A percentile compares a stretch with the other conserved stretches of the same genome.
phyloP scores from a whole-genome alignment of 1,140 invertebrate species.

The Drosophila nebulosa region DNA sequence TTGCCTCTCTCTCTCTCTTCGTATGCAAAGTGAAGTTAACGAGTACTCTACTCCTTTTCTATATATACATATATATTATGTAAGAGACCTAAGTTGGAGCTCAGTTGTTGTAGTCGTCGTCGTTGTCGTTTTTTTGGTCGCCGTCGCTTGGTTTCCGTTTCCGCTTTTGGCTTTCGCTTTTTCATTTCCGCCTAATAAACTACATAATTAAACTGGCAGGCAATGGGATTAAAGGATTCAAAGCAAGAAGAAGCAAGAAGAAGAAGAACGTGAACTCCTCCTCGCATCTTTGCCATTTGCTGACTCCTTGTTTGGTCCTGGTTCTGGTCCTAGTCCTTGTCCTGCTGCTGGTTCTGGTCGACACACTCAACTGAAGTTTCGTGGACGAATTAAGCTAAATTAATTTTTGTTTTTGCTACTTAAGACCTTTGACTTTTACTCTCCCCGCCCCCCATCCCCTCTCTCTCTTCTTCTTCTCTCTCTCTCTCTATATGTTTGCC shows the following conservation, averaged over 20 bases:
- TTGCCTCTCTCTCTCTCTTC: constrained; percentile 21
- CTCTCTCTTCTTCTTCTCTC: neutral
- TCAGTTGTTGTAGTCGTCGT: neutral
- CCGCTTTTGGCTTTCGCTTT: constrained; percentile 76
- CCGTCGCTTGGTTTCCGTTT: constrained; percentile 67
- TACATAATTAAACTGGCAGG: constrained; percentile 80
- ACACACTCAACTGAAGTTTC: constrained; percentile 66
- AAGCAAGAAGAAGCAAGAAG: too few species aligned
- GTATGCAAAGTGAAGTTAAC: constrained; percentile 71
- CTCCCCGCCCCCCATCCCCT: constrained; percentile 28
- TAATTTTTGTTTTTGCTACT: constrained; percentile 73
- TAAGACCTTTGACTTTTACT: constrained; percentile 72
- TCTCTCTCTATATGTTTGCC: constrained; percentile 22
- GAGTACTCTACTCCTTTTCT: constrained; percentile 16
- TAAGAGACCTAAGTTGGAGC: constrained; percentile 17
- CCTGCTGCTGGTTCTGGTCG: constrained; percentile 10
- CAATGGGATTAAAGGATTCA: constrained; percentile 79
- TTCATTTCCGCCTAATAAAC: constrained; percentile 80
- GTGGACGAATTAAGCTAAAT: constrained; percentile 79
- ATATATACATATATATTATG: constrained; percentile 29
- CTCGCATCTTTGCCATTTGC: constrained; percentile 25
- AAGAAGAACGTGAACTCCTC: constrained; percentile 16
- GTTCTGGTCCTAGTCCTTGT: neutral
- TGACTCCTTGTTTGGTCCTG: neutral
- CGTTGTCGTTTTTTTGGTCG: constrained; percentile 11